Evolutionary conservation across 2,797 vertebrate genomes (phyloP), one percentile per base, ranked within the genome.

Genomic region (Cephalopachus bancanus): DNA sequence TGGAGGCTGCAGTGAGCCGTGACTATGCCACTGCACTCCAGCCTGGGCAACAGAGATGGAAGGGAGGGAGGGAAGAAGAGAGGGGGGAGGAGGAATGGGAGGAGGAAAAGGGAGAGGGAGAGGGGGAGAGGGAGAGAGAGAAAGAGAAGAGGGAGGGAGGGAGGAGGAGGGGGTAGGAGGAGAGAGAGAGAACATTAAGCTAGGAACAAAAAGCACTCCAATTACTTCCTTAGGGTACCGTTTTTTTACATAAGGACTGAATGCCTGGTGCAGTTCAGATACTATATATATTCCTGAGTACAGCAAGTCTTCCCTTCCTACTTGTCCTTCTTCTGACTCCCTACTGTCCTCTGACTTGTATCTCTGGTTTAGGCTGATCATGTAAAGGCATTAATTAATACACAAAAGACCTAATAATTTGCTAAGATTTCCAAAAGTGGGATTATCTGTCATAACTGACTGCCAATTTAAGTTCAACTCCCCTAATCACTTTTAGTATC

Each of bases 241-340:
- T 83, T 83, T 81, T 81, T 71, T 37, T 53, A 79, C n/a, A 28
- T 10, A 88, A 30, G 72, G 37, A 84, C 20, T 86, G 24, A 30
- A 91, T 51, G 51, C 16, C 53, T 86, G 30, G 49, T 49, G 24
- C 28, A 65, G 49, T 85, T 81, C 49, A 94, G n/a, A 75, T 62
- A 83, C 14, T 83, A 64, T 9, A 75, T 22, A 20, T 67, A 71
- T 83, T 93, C 89, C 75, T 55, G 9, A 94, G 33, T 69, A 65
- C 5, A 85, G 49, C 87, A 89, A 86, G 26, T 72, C n/a, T 62
- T 85, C 37, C 53, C 88, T 93, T 76, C 14, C 89, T 78, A 51
- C 33, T 62, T 90, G n/a, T 4, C 30, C 49, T 80, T 84, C 51
- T 71, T 37, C 51, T 20, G 67, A 74, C 3, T 33, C 20, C 53